Evolutionary conservation across 2,113 vertebrate species (phyloP), one percentile per base, ranked within the genome.

Genomic region (Psilopogon haemacephalus): DNA sequence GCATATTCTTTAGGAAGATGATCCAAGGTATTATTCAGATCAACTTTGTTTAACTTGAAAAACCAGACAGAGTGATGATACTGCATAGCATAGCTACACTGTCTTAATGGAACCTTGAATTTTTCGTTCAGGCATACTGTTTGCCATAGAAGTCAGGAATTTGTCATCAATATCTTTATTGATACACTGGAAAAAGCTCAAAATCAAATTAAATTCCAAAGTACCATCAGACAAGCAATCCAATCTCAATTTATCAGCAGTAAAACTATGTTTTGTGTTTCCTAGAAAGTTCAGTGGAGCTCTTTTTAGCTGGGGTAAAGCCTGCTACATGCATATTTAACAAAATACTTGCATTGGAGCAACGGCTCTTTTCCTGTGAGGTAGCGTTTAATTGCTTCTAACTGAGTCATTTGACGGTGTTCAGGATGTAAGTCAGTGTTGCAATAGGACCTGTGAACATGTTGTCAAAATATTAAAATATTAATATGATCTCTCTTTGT

Each of bases 301-400:
- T 38, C 30, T 6, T 88, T 74, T 42, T 15, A 70, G 46, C 56
- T 56, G 42, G 11, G 23, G 7, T 27, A 30, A 77, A 67, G n/a
- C 12, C 52, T 37, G 13, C 37, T 28, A 46, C 23, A 44, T 10
- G 35, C 23, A 11, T 2, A 9, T 60, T 80, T 33, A 63, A 86
- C 16, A 40, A 21, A 59, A 52, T 69, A 98, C 99, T 98, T 87
- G 99, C 99, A 99, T 70, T 99, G 98, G 9, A 99, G 97, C 84
- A 98, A 97, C 42, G 98, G 98, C 93, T 99, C 98, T 91, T 98
- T 98, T 95, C 99, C 98, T 84, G 96, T 98, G 95, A 99, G 98
- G 97, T 99, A 99, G 78, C 98, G 98, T 97, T 98, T 99, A 85
- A 99, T 99, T 13, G 99, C 99, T 83, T 99, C 98, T 32, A 99